Evolutionary conservation across 2,113 vertebrate species (phyloP).

Genomic region (Verasper variegatus): DNA sequence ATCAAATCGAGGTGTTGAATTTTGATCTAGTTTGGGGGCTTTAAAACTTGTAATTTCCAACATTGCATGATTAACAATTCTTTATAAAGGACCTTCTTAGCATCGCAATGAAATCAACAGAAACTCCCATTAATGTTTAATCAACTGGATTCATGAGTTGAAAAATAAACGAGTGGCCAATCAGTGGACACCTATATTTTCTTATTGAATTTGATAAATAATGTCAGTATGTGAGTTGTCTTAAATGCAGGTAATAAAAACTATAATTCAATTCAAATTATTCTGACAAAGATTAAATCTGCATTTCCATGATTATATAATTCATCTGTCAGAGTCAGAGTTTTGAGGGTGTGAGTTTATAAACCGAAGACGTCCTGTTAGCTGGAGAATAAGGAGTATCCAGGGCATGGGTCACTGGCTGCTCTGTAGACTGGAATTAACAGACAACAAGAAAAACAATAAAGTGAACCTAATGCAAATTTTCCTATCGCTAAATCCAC

Average conservation of each 20-base stretch:
- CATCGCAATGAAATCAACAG: slow-evolving; percentile 61
- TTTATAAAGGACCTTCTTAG: slow-evolving; percentile 54
- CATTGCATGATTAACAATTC: slow-evolving; percentile 62
- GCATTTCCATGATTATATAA: not conserved
- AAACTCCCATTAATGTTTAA: slow-evolving; percentile 60
- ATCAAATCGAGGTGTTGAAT: slow-evolving; percentile 64
- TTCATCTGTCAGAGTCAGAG: not conserved
- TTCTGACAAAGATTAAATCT: not conserved
- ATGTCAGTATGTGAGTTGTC: too few relatives aligned
- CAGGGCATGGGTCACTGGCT: slow-evolving; percentile 83
- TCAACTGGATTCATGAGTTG: slow-evolving; percentile 41
- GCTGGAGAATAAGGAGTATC: slow-evolving; percentile 39
- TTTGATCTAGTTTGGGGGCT: slow-evolving; percentile 55
- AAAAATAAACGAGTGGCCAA: slow-evolving; percentile 40
- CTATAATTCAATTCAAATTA: not conserved
- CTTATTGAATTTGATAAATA: not conserved
- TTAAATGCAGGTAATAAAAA: not conserved
- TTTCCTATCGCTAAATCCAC: slow-evolving; percentile 76
- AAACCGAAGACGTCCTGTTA: slow-evolving; percentile 38
- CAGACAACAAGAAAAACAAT: slow-evolving; percentile 83
- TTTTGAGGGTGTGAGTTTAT: slow-evolving; percentile 24
- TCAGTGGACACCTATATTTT: not conserved
- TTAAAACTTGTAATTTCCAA: slow-evolving; percentile 62
- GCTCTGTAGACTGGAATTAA: slow-evolving; percentile 87
- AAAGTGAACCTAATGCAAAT: slow-evolving; percentile 83